Base-by-base conservation (phyloP, 2,888 invertebrate genomes). In the Meandrusa payeni region DNA sequence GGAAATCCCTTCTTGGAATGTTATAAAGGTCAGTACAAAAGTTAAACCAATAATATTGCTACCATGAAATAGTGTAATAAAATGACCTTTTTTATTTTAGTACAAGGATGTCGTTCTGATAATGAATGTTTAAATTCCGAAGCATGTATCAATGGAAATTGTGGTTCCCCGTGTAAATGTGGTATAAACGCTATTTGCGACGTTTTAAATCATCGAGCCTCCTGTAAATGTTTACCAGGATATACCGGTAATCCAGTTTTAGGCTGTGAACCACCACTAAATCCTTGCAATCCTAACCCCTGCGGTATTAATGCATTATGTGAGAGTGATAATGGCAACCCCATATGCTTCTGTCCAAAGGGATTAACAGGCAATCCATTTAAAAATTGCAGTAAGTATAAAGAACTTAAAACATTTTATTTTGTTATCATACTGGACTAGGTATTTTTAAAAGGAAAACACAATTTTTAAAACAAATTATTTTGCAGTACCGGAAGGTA, bases 311-410 rank as follows among this genome's bases (percentile, higher is more conserved):
- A 94, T 62, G 96, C 97, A 1, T 78, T 94, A 50, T 97, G 97
- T 68, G 95, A 95, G 81, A 90, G 92, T 34, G 95, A 95, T 59
- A 92, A 93, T 59, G 96, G 95, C 36, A 94, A 93, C 71, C 96
- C 96, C 1, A 94, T 96, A 54, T 97, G 97, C 65, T 95, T 90
- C 82, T 97, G 97, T 66, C 96, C 96, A 0, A 95, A 94, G 74
- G 96, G 95, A 48, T 86, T 95, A 50, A 96, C 96, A 2, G 97
- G 97, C 74, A 96, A 97, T 89, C 97, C 97, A 27, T 96, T 96
- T 71, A 91, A 93, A 68, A 94, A 92, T 79, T 96, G 96, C 91
- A 95, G 96, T 96, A 91, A 90, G 95, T 94, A 76, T 41, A 13
- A n/a, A n/a, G n/a, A n/a, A n/a, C n/a, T n/a, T n/a, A n/a, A n/a